A percentile compares a stretch with the other conserved stretches of the same genome.
These are phyloP conservation scores for Malurus leucopterus DNA, from an alignment of 2,797 vertebrate genomes.

Conservation along the genomic window DNA sequence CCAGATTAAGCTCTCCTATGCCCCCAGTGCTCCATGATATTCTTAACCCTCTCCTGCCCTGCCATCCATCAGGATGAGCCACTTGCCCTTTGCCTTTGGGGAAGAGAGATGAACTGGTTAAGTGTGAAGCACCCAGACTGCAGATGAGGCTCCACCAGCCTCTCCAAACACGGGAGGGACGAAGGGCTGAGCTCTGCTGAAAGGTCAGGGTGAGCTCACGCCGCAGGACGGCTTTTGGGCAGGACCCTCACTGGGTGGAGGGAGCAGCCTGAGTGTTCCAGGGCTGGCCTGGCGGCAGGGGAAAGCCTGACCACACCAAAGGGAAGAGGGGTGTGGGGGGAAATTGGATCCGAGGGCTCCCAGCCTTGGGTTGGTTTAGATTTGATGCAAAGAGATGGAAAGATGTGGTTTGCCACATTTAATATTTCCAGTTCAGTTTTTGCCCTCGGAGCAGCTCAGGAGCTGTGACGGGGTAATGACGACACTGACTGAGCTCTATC, in stretches of 20 bases:
- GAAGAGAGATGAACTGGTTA: conserved; percentile 17
- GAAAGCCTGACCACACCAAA: conserved; percentile 30
- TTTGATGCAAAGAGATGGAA: background rate
- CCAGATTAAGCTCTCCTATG: conserved; percentile 27
- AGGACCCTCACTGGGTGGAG: conserved; percentile 44
- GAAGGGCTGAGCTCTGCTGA: conserved; percentile 16
- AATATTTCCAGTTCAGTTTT: conserved; percentile 3
- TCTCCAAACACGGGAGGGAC: background rate
- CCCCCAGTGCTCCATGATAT: background rate
- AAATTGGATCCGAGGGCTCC: background rate
- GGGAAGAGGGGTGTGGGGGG: background rate
- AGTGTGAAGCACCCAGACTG: background rate
- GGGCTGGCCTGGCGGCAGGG: conserved; percentile 31
- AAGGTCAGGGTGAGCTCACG: conserved; percentile 46
- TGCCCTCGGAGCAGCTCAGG: background rate
- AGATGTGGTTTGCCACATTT: background rate
- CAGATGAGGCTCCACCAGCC: conserved; percentile 3
- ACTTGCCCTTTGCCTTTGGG: background rate
- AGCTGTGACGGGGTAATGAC: background rate
- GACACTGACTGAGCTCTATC: background rate
- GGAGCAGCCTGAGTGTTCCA: conserved; percentile 30
- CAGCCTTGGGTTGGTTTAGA: background rate
- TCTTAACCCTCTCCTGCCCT: conserved; percentile 49
- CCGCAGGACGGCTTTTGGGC: conserved; percentile 28
- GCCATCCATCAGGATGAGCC: background rate